Evolutionary conservation across 2,797 vertebrate genomes (phyloP).

Genomic region (Cossypha caffra): DNA sequence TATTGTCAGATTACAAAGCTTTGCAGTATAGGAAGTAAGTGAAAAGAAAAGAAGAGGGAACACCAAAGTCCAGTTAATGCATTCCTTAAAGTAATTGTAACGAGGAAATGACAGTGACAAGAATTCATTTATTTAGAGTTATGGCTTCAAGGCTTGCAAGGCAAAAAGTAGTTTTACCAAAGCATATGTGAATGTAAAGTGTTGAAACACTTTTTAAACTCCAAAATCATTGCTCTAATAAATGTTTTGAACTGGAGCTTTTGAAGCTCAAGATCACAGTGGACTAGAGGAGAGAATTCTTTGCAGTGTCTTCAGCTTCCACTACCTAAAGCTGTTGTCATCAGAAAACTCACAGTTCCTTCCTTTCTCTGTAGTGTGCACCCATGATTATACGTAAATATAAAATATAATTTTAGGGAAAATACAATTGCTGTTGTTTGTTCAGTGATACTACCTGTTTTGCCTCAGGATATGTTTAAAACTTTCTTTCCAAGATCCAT

Average conservation of each 20-base stretch:
- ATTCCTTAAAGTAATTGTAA: conserved; percentile 57
- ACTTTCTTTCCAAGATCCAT: conserved; percentile 10
- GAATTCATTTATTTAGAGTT: neutral
- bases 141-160: neutral
- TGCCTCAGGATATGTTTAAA: neutral
- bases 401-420: neutral
- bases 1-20: conserved; percentile 6
- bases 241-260: conserved; percentile 28
- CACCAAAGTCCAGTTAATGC: neutral
- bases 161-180: conserved; percentile 51
- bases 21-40: neutral
- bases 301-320: neutral
- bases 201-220: conserved; percentile 22
- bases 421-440: neutral
- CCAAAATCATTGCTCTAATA: conserved; percentile 42
- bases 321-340: neutral
- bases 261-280: conserved; percentile 59
- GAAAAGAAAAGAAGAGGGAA: neutral
- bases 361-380: neutral
- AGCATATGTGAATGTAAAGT: conserved; percentile 44
- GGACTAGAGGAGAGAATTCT: neutral
- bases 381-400: neutral
- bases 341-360: neutral
- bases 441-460: neutral
- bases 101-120: conserved; percentile 51